These are phyloP conservation scores for Gasteruption jaculator DNA, from an alignment of 2,888 invertebrate genomes.

Conservation along the genomic window DNA sequence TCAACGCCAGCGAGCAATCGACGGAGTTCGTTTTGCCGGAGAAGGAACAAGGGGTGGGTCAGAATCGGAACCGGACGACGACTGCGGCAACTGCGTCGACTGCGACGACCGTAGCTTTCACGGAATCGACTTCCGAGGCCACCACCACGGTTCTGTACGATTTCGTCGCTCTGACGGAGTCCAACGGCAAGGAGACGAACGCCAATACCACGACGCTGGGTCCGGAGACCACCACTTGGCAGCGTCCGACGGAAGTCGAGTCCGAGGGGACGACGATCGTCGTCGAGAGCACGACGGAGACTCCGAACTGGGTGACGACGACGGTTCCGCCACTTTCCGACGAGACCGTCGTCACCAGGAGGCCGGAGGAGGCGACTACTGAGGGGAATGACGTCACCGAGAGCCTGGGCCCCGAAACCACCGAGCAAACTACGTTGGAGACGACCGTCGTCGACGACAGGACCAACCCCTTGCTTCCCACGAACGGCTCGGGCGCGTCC, in stretches of 20 bases:
- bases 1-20: slow-evolving; percentile 27
- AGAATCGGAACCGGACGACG: background rate
- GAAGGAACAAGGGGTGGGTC: background rate
- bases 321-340: background rate
- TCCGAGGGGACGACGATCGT: background rate
- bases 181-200: slow-evolving; percentile 6
- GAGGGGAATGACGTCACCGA: slow-evolving; percentile 13
- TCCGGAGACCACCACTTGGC: too few species aligned
- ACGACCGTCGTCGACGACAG: too few species aligned
- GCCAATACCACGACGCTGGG: background rate
- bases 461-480: too few species aligned
- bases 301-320: background rate
- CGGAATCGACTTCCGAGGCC: slow-evolving; percentile 13
- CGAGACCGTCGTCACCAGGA: background rate
- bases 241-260: slow-evolving; percentile 6
- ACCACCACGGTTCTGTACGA: slow-evolving; percentile 37
- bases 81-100: background rate
- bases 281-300: background rate
- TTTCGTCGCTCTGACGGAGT: slow-evolving; percentile 38
- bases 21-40: slow-evolving; percentile 18
- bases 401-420: background rate
- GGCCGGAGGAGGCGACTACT: slow-evolving; percentile 11
- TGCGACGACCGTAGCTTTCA: slow-evolving; percentile 4
- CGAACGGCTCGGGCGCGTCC: too few species aligned
- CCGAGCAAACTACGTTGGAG: too few species aligned